These are phyloP conservation scores for Chaetodon trifascialis DNA, from an alignment of 2,113 vertebrate genomes.

Conservation along the genomic window DNA sequence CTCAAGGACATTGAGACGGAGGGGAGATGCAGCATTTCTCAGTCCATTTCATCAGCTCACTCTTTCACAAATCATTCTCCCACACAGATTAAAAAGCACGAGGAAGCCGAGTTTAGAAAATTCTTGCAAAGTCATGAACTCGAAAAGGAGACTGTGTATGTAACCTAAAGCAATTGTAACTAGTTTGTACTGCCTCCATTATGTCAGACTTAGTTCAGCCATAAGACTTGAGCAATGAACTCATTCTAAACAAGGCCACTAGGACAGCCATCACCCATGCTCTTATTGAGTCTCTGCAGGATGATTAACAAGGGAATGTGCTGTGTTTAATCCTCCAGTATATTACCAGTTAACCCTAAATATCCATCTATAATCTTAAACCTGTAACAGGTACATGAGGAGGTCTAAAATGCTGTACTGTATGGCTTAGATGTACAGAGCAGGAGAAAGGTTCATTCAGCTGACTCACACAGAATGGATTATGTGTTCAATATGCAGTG, in stretches of 20 bases:
- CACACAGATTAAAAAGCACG: not conserved
- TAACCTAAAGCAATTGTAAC: not conserved
- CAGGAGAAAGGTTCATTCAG: too few relatives aligned
- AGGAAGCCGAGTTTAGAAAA: not conserved
- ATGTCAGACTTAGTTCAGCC: conserved; percentile 4
- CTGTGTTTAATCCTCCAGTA: too few relatives aligned
- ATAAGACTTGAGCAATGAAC: not conserved
- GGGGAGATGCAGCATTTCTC: not conserved
- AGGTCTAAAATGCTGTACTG: not conserved
- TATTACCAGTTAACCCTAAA: not conserved
- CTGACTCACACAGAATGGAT: too few relatives aligned
- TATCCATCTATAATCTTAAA: not conserved
- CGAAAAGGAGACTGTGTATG: not conserved
- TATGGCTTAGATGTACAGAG: too few relatives aligned
- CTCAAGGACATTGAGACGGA: not conserved
- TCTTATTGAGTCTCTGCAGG: conserved; percentile 41
- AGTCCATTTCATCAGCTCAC: not conserved
- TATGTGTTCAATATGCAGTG: too few relatives aligned
- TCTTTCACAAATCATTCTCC: not conserved
- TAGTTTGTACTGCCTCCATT: not conserved
- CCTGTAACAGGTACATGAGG: too few relatives aligned
- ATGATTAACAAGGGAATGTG: not conserved
- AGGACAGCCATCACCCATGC: not conserved
- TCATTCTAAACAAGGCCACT: conserved; percentile 24
- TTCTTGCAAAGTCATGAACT: not conserved